These are phyloP conservation scores for Xanthia togata DNA, from an alignment of 2,888 invertebrate species.

Conservation along the genomic window DNA sequence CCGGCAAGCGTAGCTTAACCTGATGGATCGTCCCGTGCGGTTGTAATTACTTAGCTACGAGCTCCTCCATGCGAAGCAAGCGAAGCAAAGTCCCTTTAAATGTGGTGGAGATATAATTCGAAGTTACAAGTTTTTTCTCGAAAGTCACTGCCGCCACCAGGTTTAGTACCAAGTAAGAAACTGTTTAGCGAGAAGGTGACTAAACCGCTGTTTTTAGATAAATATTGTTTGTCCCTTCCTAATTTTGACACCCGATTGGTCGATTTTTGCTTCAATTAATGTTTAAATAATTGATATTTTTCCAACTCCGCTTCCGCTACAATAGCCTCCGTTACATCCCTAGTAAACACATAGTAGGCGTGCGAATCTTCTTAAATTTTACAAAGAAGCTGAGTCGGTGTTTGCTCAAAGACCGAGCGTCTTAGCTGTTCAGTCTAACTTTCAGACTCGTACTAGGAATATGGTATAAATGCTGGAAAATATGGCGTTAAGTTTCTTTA, in stretches of 20 bases:
- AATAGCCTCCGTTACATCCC: neutral
- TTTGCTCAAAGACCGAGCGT: slow-evolving; percentile 73
- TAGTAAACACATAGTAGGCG: slow-evolving; percentile 31
- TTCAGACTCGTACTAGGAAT: slow-evolving; percentile 11
- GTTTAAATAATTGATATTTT: neutral
- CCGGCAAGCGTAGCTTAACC: too few relatives aligned
- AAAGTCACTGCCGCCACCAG: neutral
- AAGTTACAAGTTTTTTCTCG: neutral
- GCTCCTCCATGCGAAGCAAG: too few relatives aligned
- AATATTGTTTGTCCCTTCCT: too few relatives aligned
- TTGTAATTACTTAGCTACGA: too few relatives aligned
- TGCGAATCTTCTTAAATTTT: slow-evolving; percentile 70
- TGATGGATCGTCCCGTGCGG: too few relatives aligned
- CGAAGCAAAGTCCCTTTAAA: too few relatives aligned
- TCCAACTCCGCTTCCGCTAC: too few relatives aligned
- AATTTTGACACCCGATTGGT: neutral
- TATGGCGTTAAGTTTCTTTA: slow-evolving; percentile 12
- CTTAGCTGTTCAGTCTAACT: slow-evolving; percentile 61
- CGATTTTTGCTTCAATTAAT: neutral
- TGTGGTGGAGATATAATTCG: neutral
- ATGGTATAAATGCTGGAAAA: neutral
- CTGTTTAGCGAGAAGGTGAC: too few relatives aligned
- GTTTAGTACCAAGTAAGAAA: neutral
- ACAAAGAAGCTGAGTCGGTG: slow-evolving; percentile 73
- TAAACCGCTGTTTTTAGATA: too few relatives aligned